phyloP scores from a whole-genome alignment of 37 sponge, comb jelly and placozoan genomes.

The Halisarca cf. caerulea region DNA sequence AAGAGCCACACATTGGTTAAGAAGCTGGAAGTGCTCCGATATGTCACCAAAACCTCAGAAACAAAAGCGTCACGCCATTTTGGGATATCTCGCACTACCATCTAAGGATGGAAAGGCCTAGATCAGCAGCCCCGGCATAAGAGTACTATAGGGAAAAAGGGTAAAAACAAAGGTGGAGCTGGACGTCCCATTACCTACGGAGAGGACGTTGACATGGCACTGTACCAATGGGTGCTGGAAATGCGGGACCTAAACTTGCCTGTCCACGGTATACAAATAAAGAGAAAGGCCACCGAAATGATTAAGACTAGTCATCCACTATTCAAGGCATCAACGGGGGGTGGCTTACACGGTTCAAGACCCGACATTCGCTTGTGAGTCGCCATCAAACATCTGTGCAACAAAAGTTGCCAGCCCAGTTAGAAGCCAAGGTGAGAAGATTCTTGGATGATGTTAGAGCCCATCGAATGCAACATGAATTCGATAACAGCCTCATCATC shows the following conservation, averaged over 20 bases:
- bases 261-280: slow-evolving; percentile 20
- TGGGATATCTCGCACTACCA: slow-evolving; percentile 8
- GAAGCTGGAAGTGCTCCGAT: background rate
- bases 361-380: background rate
- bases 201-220: background rate
- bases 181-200: slow-evolving; percentile 21
- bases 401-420: slow-evolving; percentile 37
- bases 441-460: background rate
- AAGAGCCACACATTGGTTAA: slow-evolving; percentile 4
- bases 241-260: slow-evolving; percentile 19
- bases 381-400: background rate
- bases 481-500: too few relatives aligned
- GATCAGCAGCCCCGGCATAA: background rate
- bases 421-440: background rate
- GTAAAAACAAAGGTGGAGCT: slow-evolving; percentile 3
- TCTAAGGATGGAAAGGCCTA: background rate
- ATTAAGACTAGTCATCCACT: background rate
- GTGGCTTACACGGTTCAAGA: slow-evolving; percentile 22
- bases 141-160: background rate
- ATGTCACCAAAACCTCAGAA: background rate
- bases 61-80: background rate
- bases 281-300: background rate
- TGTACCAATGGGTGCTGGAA: slow-evolving; percentile 30
- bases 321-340: slow-evolving; percentile 51
- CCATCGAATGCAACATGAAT: background rate